Percentiles rank a stretch among this genome's conserved stretches.
Conservation (phyloP, 2,888 invertebrate species). For the Tiphia femorata region DNA sequence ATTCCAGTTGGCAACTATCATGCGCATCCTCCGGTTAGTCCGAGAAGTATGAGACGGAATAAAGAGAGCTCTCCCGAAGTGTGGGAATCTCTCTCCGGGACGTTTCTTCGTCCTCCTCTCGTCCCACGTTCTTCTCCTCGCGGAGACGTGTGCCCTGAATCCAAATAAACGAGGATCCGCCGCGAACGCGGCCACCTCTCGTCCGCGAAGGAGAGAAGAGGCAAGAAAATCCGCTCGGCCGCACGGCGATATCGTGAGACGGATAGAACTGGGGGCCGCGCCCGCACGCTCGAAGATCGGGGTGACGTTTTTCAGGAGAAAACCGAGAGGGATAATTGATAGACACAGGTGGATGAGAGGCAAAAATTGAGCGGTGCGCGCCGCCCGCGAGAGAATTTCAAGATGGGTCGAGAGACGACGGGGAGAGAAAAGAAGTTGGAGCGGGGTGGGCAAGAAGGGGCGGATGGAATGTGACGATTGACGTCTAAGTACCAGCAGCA, state of each 20-base stretch:
- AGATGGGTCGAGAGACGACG: not conserved
- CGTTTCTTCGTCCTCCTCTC: constrained; percentile 26
- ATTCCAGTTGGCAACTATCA: too few species aligned
- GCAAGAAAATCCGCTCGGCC: too few species aligned
- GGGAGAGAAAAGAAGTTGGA: not conserved
- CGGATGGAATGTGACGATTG: not conserved
- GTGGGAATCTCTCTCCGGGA: constrained; percentile 37
- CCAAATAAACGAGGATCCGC: constrained; percentile 38
- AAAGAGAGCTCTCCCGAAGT: constrained; percentile 36
- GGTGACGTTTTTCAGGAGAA: constrained; percentile 5
- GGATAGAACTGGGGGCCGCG: too few species aligned
- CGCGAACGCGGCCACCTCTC: constrained; percentile 13
- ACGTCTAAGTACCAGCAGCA: too few species aligned
- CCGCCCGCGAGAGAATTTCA: too few species aligned
- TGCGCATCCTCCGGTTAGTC: too few species aligned
- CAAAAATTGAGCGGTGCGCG: too few species aligned
- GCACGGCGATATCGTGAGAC: too few species aligned
- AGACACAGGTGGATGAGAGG: not conserved
- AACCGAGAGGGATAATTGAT: constrained; percentile 18
- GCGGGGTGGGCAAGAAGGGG: not conserved
- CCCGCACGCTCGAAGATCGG: too few species aligned
- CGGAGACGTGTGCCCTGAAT: constrained; percentile 45
- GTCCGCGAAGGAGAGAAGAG: too few species aligned
- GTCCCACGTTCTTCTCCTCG: constrained; percentile 3
- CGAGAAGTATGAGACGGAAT: too few species aligned